phyloP scores from a whole-genome alignment of 2,888 invertebrate species.

The Stramonita haemastoma region DNA sequence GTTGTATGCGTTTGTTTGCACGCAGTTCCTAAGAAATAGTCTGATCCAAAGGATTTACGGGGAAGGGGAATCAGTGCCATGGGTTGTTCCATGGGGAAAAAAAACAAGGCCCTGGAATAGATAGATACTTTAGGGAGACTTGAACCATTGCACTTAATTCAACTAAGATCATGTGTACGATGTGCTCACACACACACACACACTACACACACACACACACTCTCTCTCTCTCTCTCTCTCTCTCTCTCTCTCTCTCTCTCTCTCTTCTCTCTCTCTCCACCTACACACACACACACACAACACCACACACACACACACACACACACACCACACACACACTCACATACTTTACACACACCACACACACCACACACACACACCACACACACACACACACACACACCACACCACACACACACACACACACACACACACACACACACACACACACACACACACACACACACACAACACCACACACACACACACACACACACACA shows the following conservation, averaged over 20 bases:
- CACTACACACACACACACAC: background rate
- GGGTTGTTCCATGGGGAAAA: no score
- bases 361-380: background rate
- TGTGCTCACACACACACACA: background rate
- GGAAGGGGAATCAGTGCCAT: no score
- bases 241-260: no score
- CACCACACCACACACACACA: background rate
- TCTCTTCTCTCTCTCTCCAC: no score
- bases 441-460: background rate
- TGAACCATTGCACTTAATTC: no score
- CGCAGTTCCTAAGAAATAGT: no score
- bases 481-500: slow-evolving; percentile 17
- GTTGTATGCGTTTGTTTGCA: no score
- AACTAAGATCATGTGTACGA: no score
- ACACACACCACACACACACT: background rate
- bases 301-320: background rate
- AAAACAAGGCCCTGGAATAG: no score
- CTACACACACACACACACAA: background rate
- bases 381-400: background rate
- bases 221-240: background rate
- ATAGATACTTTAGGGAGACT: no score
- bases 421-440: slow-evolving; percentile 7
- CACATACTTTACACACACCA: background rate
- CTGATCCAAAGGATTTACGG: no score
- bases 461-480: background rate